Conservation (phyloP, 2,888 invertebrate genomes). For the Drosophila robusta region DNA sequence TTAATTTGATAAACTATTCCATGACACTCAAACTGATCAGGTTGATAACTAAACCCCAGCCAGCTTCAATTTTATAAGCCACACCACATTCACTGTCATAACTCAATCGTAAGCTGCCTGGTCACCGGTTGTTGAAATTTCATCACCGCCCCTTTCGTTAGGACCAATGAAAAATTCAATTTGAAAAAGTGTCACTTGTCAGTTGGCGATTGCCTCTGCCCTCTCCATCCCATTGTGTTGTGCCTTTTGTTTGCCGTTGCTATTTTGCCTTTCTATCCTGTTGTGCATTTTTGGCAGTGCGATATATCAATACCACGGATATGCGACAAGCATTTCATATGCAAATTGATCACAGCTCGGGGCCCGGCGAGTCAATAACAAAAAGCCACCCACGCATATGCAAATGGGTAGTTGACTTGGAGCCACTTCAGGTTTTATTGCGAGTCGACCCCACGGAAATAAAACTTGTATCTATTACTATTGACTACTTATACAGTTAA, state of each 20-base stretch:
- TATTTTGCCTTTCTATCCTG: constrained; percentile 38
- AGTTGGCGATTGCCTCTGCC: constrained; percentile 52
- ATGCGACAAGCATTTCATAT: constrained; percentile 62
- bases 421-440: constrained; percentile 5
- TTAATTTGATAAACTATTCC: constrained; percentile 2
- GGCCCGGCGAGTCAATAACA: constrained; percentile 48
- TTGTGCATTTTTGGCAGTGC: constrained; percentile 63
- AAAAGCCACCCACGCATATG: constrained; percentile 44
- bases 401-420: constrained; percentile 38
- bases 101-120: constrained; percentile 23
- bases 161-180: constrained; percentile 69
- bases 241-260: constrained; percentile 58
- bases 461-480: constrained; percentile 10
- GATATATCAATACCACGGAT: constrained; percentile 53
- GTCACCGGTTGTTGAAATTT: constrained; percentile 35
- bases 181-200: constrained; percentile 78
- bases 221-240: constrained; percentile 34
- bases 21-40: constrained; percentile 17
- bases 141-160: constrained; percentile 9
- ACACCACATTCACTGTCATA: constrained; percentile 13
- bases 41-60: constrained; percentile 46
- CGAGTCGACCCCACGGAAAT: neutral
- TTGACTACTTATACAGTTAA: neutral
- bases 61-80: constrained; percentile 20
- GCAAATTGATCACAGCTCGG: constrained; percentile 65